A percentile compares a stretch with the other conserved stretches of the same genome.
phyloP scores from a whole-genome alignment of 2,888 invertebrate genomes.

The Harpagoxenus sublaevis region DNA sequence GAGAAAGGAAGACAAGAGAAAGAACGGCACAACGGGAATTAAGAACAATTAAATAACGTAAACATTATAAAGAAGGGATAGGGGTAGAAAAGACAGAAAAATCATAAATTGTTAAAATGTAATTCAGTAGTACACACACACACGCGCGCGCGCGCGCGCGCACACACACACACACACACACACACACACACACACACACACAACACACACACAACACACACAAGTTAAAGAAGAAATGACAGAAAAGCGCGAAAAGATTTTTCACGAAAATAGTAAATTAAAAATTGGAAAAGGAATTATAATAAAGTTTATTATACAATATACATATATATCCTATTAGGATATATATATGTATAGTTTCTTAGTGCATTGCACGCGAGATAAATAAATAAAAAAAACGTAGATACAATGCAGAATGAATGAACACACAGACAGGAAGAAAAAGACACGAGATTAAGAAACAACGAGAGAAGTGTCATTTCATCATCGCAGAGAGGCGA shows the following conservation, averaged over 20 bases:
- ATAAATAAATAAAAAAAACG: background rate
- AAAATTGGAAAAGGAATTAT: background rate
- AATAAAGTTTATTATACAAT: background rate
- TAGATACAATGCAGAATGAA: background rate
- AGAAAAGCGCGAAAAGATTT: background rate
- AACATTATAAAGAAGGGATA: conserved; percentile 20
- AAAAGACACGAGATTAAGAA: conserved; percentile 9
- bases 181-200: too few species aligned
- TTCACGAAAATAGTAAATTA: background rate
- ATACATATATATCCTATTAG: too few species aligned
- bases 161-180: too few species aligned
- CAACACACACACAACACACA: too few species aligned
- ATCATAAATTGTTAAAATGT: background rate
- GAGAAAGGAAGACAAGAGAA: conserved; percentile 1
- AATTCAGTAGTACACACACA: background rate
- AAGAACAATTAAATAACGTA: background rate
- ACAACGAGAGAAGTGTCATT: conserved; percentile 26
- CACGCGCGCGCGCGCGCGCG: too few species aligned
- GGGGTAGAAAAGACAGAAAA: background rate
- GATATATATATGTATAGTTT: background rate
- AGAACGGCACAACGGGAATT: background rate
- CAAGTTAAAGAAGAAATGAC: background rate
- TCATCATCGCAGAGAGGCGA: conserved; percentile 32
- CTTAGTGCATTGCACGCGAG: background rate
- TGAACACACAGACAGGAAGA: background rate